Conservation (phyloP, 2,113 vertebrate genomes). For the Meriones unguiculatus region DNA sequence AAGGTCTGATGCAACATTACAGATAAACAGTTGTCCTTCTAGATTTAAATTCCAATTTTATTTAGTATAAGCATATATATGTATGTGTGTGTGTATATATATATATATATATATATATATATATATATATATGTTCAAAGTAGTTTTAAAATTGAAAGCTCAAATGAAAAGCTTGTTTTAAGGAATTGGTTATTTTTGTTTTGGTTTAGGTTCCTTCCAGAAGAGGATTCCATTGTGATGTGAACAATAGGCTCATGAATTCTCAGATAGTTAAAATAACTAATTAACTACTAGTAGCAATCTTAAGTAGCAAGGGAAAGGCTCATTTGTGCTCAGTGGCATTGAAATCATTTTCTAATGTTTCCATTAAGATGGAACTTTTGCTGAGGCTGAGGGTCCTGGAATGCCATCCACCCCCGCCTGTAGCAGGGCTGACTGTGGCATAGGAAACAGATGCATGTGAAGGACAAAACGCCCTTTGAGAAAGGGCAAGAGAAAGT, state of each 20-base stretch:
- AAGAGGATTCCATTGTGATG: neutral
- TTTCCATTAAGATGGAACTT: conserved; percentile 30
- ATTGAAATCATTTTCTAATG: conserved; percentile 13
- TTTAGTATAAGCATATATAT: neutral
- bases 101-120: neutral
- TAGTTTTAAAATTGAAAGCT: conserved; percentile 44
- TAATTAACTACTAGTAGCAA: conserved; percentile 35
- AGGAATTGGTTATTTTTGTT: neutral
- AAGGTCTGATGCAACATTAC: neutral
- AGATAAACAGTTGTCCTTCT: neutral
- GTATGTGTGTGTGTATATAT: neutral
- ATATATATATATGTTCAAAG: neutral
- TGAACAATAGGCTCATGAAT: neutral
- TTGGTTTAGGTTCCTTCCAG: neutral
- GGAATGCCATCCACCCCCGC: neutral
- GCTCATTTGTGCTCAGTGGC: conserved; percentile 28
- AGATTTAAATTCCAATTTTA: neutral
- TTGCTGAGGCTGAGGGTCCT: neutral
- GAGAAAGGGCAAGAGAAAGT: conserved; percentile 21
- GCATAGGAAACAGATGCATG: conserved; percentile 14
- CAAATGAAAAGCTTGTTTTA: neutral
- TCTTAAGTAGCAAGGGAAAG: conserved; percentile 40
- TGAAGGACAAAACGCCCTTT: conserved; percentile 26
- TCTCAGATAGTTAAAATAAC: neutral
- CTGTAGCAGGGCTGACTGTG: conserved; percentile 15